Base-by-base conservation (phyloP, 2,888 invertebrate genomes). In the Harpalus rufipes region DNA sequence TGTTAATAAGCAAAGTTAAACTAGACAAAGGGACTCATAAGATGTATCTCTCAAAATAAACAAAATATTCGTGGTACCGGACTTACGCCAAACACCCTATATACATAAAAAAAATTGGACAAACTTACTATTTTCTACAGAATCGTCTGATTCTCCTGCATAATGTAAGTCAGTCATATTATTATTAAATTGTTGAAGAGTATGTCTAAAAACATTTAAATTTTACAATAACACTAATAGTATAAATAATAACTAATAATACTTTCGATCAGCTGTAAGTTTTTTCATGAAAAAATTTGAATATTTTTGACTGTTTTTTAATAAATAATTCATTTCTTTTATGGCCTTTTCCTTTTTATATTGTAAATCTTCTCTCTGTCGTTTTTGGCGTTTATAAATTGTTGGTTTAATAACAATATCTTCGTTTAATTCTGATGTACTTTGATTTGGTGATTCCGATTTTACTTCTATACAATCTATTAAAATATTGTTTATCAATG, bases 261-360 rank as follows among this genome's bases (percentile, higher is more conserved):
- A 65, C 8, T 78, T 16, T 74, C 41, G 68, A 21, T 68, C 58
- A 0, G 16, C 8, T 16, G 12, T 14, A 0, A 84, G 18, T 44
- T 56, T 61, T 14, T 65, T 56, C 25, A 79, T 14, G 39, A 78
- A 79, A n/a, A 25, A 84, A 16, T 44, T 51, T 0, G 84, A 84
- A 32, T 84, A 84, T 32, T 51, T 84, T 7, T 84, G 68, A 16
- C 84, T 84, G 14, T 63, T 79, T n/a, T 16, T 63, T n/a, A 84
- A 65, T 12, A 84, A 56, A 56, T 44, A 84, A 32, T 84, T 79
- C 84, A 84, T 65, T 18, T 58, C 56, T 79, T 79, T 78, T 12
- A 79, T 56, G 5, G 84, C 84, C 12, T 51, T 63, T 65, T 79
- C 79, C 32, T 84, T 84, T 0, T 65, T 44, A 16, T 63, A 25